Base-by-base conservation (phyloP, 2,113 vertebrate species). In the Dascyllus trimaculatus region DNA sequence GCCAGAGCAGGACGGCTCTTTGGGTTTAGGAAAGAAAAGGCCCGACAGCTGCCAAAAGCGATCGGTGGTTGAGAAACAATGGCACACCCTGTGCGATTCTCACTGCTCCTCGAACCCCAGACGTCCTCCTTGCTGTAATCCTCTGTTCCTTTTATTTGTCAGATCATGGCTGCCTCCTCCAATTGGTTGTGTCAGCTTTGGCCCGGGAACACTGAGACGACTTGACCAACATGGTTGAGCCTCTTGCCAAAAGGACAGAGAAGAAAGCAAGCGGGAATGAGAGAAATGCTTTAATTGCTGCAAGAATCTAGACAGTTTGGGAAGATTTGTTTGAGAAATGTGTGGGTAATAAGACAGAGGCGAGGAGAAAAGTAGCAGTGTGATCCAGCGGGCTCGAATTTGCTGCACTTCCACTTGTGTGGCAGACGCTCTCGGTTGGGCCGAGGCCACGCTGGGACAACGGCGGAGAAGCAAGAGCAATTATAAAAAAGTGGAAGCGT, bases 261-360 rank as follows among this genome's bases (percentile, higher is more conserved):
- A 90, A 91, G 85, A 92, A 90, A 92, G 77, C 70, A 85, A 71
- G 62, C 21, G 71, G 65, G 90, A 91, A 88, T 85, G 80, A 82
- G 78, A 93, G 88, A 92, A 93, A 93, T 91, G 81, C 83, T 92
- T 91, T 92, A 94, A 94, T 94, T 94, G 89, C 80, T 88, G 84
- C 80, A 90, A 80, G 81, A 93, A 93, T 92, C 79, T 66, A 84
- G 91, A 94, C 85, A 85, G 84, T 92, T 92, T 81, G 35, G 62
- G 78, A 61, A 87, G 78, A 82, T 82, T 75, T 84, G 70, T 78
- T 88, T 84, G 82, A 91, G 87, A 86, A 93, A 86, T 91, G 84
- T 89, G 85, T 7, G 81, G 88, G 64, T 91, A 89, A 90, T 88
- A 85, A 80, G 68, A 87, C 79, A 58, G 66, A 86, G 82, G 75